Conservation (phyloP, 2,797 vertebrate genomes). For the Propithecus deckenii region DNA sequence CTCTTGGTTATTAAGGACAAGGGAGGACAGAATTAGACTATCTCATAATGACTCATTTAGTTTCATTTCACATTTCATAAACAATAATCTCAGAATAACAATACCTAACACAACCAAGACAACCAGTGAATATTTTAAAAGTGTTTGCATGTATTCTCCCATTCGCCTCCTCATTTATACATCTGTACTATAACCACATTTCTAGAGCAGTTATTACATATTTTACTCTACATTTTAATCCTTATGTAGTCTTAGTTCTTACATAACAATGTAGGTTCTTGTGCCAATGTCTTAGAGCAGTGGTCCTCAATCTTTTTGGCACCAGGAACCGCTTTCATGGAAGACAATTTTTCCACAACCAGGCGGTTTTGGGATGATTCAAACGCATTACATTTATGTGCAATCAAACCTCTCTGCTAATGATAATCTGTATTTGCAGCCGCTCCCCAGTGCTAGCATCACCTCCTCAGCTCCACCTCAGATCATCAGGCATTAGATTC, state of each 20-base stretch:
- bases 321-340: no score
- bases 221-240: neutral
- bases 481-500: no score
- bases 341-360: no score
- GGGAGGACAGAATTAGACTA: neutral
- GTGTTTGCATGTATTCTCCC: neutral
- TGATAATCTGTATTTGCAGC: no score
- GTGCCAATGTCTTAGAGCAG: neutral
- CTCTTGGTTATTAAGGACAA: neutral
- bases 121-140: neutral
- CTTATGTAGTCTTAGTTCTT: neutral
- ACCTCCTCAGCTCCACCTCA: no score
- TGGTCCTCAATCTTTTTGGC: no score
- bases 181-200: no score
- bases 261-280: neutral
- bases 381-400: no score
- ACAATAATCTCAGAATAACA: neutral
- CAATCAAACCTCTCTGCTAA: no score
- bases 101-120: neutral
- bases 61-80: neutral
- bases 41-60: neutral
- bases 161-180: neutral
- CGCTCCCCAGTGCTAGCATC: no score
- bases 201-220: no score
- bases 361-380: no score